Base-by-base conservation (phyloP, 2,888 invertebrate species). In the Busseola fusca region DNA sequence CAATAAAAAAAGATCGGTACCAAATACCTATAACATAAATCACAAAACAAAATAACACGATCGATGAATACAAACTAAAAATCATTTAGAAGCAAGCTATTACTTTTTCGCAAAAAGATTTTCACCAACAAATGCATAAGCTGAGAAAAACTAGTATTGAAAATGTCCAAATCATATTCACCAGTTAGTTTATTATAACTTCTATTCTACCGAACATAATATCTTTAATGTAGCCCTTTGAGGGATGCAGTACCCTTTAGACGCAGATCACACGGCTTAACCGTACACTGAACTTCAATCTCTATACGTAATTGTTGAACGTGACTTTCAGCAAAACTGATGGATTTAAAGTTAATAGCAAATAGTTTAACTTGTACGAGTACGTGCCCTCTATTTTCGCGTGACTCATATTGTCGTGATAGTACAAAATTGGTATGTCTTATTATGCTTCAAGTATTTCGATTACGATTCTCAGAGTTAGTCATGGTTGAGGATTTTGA, bases 281-380 rank as follows among this genome's bases (percentile, higher is more conserved):
- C 76, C 52, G 78, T 70, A 80, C 64, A 76, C 64, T 80, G 70
- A 76, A 78, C 72, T 78, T 62, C 69, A 81, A 84, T 83, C 78
- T 81, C 70, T 76, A 78, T 84, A 81, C 71, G 79, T 79, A 84
- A 79, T 78, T 65, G 83, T 84, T 76, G 76, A 78, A 84, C 74
- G 72, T 82, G 82, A 79, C 84, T 83, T 79, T 74, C 67, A 68
- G 69, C 58, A 65, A 50, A 64, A 71, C 58, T 72, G 75, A 65
- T 69, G 76, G 81, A 67, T 76, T 69, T 72, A 48, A 60, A 82
- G 72, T 75, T 83, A 78, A 80, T 70, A 64, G 76, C 81, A 70
- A 78, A 80, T 80, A 78, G 67, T 78, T 78, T 70, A 57, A 76
- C 59, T 80, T 56, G 27, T 60, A 62, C 62, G 40, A 63, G 6